Evolutionary conservation across 2,888 invertebrate genomes (phyloP), one percentile per base, ranked within the genome.

Genomic region (Pristionchus maxplancki): DNA sequence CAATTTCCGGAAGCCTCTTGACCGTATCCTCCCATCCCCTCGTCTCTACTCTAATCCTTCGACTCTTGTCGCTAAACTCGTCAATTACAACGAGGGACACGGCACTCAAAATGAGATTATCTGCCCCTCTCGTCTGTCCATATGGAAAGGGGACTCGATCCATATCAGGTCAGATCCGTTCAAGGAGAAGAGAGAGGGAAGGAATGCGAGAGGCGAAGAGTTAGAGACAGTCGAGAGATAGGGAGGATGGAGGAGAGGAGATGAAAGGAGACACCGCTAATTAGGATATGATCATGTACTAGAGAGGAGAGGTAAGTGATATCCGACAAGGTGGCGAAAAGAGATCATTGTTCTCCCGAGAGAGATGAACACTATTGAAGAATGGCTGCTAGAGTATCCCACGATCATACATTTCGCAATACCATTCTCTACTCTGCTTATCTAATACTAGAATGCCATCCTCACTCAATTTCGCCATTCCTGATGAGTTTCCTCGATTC

Each of bases 41-140:
- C 44, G n/a, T n/a, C 44, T 48, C 44, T n/a, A n/a, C 44, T 8
- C n/a, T 78, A 78, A 78, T 78, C 44, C 78, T 11, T n/a, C 44
- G 78, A 40, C 78, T 78, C 78, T 78, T 78, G 78, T 78, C 78
- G 78, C 78, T 78, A 78, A 78, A 78, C 44, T 44, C 44, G 44
- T 78, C 78, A 78, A 78, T 78, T 78, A 71, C 37, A 71, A 8
- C 71, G 31, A 40, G 78, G 44, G 78, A 67, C 37, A 71, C 37
- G 37, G 44, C 40, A 67, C 44, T 44, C 44, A 40, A 37, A 78
- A 78, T 78, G 44, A 48, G 78, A 78, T 78, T 78, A 78, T 78
- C 48, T 74, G 6, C 20, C 44, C 37, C 20, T 40, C 34, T 37
- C 71, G 71, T 20, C 71, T 71, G 71, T 71, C 71, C 78, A 78